Base-by-base conservation (phyloP, 2,113 vertebrate genomes). In the Cyprinodon variegatus region DNA sequence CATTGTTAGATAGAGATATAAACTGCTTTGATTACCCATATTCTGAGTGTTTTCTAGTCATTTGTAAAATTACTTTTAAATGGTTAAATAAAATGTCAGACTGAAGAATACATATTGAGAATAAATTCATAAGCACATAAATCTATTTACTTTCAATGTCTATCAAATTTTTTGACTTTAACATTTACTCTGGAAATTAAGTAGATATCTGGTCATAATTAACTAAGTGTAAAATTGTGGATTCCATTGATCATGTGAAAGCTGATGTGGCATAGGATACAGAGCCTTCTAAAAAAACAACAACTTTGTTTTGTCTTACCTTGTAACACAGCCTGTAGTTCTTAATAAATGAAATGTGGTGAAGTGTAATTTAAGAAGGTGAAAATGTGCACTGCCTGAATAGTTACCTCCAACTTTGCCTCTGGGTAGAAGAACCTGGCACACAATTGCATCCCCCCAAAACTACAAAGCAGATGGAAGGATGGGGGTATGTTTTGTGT, bases 301-400 rank as follows among this genome's bases (percentile, higher is more conserved):
- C 15, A 50, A 50, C 15, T 20, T 50, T 50, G 48, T 50, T 50
- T 50, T 50, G 48, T 50, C 48, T 50, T 13, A 50, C 15, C 59
- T 60, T 60, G 59, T 22, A 29, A 67, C 50, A 39, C 62, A 70
- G 38, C 0, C 39, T 57, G 61, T 69, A 12, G 62, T 36, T 37
- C 53, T 53, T n/a, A 13, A 74, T 50, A 65, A 83, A 82, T 77
- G 67, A 86, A 89, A 87, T 15, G 82, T 72, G 70, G 53, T 82
- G 1, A n/a, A 79, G 70, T 80, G 86, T 65, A 89, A 91, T 76
- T 80, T 41, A 76, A 89, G 81, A 75, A 62, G 65, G 65, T 76
- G 67, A 76, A 83, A 73, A 68, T 68, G 70, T 39, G 62, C 78
- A 11, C 70, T 75, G 79, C 48, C 80, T 74, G 79, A 87, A 86